Evolutionary conservation across 2,113 vertebrate species (phyloP), one percentile per base, ranked within the genome.

Genomic region (Oreochromis niloticus): DNA sequence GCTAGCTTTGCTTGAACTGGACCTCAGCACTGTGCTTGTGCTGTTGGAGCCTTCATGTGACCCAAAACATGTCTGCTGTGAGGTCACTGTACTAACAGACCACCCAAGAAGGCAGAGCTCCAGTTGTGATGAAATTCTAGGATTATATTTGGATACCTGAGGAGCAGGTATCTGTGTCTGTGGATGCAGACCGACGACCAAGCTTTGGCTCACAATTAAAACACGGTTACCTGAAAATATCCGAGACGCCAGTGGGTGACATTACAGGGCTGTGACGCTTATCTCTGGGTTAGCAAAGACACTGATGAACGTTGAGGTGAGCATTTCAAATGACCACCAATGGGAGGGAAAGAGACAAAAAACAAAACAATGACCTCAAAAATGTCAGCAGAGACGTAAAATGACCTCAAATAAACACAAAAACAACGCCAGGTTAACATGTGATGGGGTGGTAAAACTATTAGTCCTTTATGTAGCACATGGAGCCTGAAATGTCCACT

Each of bases 341-440:
- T 41, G 22, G 19, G 8, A 41, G 36, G n/a, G 36, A 41, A 41
- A 14, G 36, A n/a, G 32, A 41, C 61, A 66, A 6, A 61, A 6
- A 34, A 34, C 30, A 34, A 61, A 61, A 34, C 59, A 61, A 61
- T 10, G 2, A 61, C 57, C 5, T 61, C 30, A 66, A 39, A 22
- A 41, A 39, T 9, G 19, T 68, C 11, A 39, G 4, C 63, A 68
- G 36, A 68, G 11, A 68, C 2, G 1, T 2, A 41, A 68, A 41
- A 68, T 2, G 0, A 68, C 36, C 63, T 22, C 36, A 68, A 0
- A 68, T 39, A 0, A 68, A 41, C 36, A 68, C 12, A 24, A 13
- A 22, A 24, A 13, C 63, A 22, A 41, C 7, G 6, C 12, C 13
- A 7, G 63, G 16, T 36, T 63, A 36, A 63, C 32, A 34, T 34